A percentile compares a stretch with the other conserved stretches of the same genome.
Conservation (phyloP, 2,888 invertebrate genomes). For the Andricus quercusramuli region DNA sequence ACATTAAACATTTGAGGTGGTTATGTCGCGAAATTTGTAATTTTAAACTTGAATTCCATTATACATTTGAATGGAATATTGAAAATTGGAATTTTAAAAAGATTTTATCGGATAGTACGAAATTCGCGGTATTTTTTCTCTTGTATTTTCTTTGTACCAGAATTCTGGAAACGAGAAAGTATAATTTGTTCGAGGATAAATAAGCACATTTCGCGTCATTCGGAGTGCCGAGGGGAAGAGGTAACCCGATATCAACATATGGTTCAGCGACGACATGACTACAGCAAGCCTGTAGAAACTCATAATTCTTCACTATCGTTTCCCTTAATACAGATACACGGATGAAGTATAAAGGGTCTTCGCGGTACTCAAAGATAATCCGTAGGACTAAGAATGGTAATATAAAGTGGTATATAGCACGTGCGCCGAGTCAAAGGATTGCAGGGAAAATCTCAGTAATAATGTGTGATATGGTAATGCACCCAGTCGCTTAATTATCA, state of each 20-base stretch:
- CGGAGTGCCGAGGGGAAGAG: constrained; percentile 5
- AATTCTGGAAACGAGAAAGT: constrained; percentile 16
- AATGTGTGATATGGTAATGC: constrained; percentile 24
- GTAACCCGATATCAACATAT: constrained; percentile 20
- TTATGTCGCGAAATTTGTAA: no score
- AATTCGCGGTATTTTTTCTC: no score
- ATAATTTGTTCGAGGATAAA: not conserved
- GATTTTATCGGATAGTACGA: no score
- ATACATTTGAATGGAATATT: no score
- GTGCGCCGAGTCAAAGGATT: constrained; percentile 24
- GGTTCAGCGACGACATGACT: constrained; percentile 17
- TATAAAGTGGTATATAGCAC: not conserved
- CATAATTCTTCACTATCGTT: constrained; percentile 15
- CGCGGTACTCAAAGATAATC: constrained; percentile 29
- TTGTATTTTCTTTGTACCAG: not conserved
- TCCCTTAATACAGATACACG: not conserved
- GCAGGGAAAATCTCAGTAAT: constrained; percentile 24
- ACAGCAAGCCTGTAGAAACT: constrained; percentile 1
- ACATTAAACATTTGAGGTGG: no score
- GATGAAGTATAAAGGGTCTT: constrained; percentile 8
- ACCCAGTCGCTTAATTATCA: constrained; percentile 16
- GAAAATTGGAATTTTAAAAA: no score
- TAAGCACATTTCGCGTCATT: constrained; percentile 12
- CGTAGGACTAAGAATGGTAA: not conserved
- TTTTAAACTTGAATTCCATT: no score